Percentiles rank a stretch among this genome's conserved stretches.
phyloP scores from a whole-genome alignment of 2,888 invertebrate species.

The Eupithecia subumbrata region DNA sequence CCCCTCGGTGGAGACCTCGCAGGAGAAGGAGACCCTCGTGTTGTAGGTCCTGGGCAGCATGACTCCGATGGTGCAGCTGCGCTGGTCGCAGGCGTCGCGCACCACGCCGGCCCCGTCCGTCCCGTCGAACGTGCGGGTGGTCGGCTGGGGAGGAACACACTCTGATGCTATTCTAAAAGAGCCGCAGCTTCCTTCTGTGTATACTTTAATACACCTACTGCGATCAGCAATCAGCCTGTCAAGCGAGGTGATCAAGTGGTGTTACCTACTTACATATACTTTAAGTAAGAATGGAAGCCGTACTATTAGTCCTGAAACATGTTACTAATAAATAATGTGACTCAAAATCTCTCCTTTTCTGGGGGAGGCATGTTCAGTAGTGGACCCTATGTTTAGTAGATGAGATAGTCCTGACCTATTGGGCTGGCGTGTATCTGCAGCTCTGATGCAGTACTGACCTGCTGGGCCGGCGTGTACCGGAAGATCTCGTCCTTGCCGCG shows the following conservation, averaged over 20 bases:
- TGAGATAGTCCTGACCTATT: too few species aligned
- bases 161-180: too few species aligned
- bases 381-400: background rate
- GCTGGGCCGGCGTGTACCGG: slow-evolving; percentile 71
- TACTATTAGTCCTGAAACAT: too few species aligned
- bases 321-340: too few species aligned
- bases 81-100: slow-evolving; percentile 63
- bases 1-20: slow-evolving; percentile 77
- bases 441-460: slow-evolving; percentile 52
- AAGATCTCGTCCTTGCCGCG: slow-evolving; percentile 75
- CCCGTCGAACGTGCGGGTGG: slow-evolving; percentile 70
- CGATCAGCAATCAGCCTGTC: too few species aligned
- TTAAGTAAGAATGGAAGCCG: too few species aligned
- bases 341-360: too few species aligned
- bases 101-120: slow-evolving; percentile 57
- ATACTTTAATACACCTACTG: too few species aligned
- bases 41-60: slow-evolving; percentile 67
- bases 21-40: slow-evolving; percentile 69
- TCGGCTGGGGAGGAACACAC: slow-evolving; percentile 58
- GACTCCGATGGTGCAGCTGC: slow-evolving; percentile 71
- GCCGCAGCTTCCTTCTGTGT: too few species aligned
- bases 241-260: too few species aligned
- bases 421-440: background rate
- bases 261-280: too few species aligned
- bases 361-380: too few species aligned